Evolutionary conservation across 2,888 invertebrate genomes (phyloP).

Genomic region (Allygus modestus): DNA sequence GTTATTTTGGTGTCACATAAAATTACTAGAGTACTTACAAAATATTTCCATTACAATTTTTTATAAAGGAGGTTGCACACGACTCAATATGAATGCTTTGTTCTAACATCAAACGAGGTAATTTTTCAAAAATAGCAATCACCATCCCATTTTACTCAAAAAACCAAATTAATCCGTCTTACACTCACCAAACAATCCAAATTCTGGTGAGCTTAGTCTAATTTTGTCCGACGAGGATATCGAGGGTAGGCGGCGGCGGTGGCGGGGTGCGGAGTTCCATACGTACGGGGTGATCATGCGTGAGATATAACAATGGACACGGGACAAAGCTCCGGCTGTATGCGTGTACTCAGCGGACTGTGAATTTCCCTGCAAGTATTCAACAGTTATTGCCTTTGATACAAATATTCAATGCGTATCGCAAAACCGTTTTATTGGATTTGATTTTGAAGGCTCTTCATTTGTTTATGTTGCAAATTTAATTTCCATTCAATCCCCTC

Average conservation of each 20-base stretch:
- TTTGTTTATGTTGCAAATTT: constrained; percentile 41
- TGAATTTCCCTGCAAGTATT: constrained; percentile 50
- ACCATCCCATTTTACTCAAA: too few species aligned
- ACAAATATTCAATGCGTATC: constrained; percentile 57
- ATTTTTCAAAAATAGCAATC: too few species aligned
- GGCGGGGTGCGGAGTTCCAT: not conserved
- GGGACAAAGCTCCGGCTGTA: constrained; percentile 30
- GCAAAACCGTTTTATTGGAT: constrained; percentile 48
- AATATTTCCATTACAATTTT: too few species aligned
- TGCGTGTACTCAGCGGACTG: constrained; percentile 40
- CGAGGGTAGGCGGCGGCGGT: too few species aligned
- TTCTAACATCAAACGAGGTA: too few species aligned
- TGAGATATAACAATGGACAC: constrained; percentile 46
- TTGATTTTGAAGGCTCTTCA: constrained; percentile 46
- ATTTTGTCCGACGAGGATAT: not conserved
- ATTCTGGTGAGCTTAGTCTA: not conserved
- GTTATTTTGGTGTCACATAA: too few species aligned
- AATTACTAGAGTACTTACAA: too few species aligned
- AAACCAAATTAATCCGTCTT: too few species aligned
- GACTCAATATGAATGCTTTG: too few species aligned
- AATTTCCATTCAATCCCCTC: constrained; percentile 35
- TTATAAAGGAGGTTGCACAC: too few species aligned
- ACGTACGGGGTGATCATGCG: constrained; percentile 30
- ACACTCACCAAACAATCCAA: not conserved
- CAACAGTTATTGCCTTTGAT: constrained; percentile 56